Evolutionary conservation across 1,140 invertebrate genomes (phyloP).

Genomic region (Bemisia tabaci): DNA sequence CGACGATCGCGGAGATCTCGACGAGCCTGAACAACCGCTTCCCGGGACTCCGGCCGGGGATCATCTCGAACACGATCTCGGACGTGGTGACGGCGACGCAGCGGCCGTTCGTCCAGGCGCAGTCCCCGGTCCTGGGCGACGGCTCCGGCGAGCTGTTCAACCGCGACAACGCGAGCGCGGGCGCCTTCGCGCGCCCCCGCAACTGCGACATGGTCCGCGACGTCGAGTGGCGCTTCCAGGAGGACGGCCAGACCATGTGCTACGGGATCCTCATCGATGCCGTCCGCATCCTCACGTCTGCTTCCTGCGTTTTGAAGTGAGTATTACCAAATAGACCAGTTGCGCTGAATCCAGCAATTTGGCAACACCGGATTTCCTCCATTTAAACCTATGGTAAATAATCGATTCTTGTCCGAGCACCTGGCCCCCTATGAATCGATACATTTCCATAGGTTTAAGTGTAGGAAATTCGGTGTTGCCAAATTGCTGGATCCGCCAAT

Average conservation of each 20-base stretch:
- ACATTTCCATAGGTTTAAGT: no score
- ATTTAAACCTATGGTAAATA: no score
- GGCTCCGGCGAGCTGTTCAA: neutral
- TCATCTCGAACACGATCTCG: neutral
- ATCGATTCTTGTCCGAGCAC: no score
- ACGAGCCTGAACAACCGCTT: neutral
- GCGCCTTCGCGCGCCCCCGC: neutral
- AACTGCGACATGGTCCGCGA: neutral
- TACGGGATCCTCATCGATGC: slow-evolving; percentile 19
- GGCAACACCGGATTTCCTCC: no score
- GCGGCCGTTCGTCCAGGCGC: neutral
- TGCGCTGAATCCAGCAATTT: no score
- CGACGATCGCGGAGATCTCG: neutral
- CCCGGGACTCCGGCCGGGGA: neutral
- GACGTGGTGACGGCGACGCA: neutral
- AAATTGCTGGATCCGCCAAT: no score
- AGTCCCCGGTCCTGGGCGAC: no score
- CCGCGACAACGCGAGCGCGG: neutral
- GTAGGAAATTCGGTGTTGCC: no score
- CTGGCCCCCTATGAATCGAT: no score
- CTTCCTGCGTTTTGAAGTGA: slow-evolving; percentile 22
- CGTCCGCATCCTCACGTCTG: slow-evolving; percentile 23
- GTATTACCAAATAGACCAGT: no score
- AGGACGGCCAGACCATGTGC: slow-evolving; percentile 16
- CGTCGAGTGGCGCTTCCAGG: slow-evolving; percentile 12